phyloP scores from a whole-genome alignment of 1,140 invertebrate genomes.

The Aricia agestis region DNA sequence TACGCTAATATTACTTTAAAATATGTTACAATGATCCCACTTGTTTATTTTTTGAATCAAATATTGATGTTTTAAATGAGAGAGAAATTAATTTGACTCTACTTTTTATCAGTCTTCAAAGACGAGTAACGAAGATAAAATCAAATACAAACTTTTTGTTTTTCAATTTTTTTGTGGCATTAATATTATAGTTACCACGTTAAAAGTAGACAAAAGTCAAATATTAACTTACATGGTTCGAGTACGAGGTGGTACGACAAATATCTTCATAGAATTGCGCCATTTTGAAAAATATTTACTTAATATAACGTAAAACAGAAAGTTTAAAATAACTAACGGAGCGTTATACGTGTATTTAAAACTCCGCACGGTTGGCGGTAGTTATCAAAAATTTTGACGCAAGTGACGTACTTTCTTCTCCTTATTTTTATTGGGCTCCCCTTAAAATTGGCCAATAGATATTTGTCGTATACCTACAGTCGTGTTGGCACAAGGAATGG shows the following conservation, averaged over 20 bases:
- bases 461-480: neutral
- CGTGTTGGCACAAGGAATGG: neutral
- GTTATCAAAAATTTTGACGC: neutral
- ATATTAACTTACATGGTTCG: neutral
- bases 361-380: neutral
- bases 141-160: neutral
- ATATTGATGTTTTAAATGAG: constrained; percentile 38
- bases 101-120: constrained; percentile 56
- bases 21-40: constrained; percentile 74
- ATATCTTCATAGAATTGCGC: neutral
- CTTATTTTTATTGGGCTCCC: neutral
- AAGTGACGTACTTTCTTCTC: neutral
- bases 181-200: neutral
- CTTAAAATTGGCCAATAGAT: neutral
- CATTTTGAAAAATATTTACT: neutral
- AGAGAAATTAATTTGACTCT: constrained; percentile 29
- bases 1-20: constrained; percentile 71
- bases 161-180: neutral
- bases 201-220: neutral
- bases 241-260: neutral
- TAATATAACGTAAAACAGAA: neutral
- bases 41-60: constrained; percentile 66
- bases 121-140: constrained; percentile 22
- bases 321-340: neutral
- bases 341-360: neutral